Evolutionary conservation across 2,113 vertebrate species (phyloP), one percentile per base, ranked within the genome.

Genomic region (Muscicapa adusta): DNA sequence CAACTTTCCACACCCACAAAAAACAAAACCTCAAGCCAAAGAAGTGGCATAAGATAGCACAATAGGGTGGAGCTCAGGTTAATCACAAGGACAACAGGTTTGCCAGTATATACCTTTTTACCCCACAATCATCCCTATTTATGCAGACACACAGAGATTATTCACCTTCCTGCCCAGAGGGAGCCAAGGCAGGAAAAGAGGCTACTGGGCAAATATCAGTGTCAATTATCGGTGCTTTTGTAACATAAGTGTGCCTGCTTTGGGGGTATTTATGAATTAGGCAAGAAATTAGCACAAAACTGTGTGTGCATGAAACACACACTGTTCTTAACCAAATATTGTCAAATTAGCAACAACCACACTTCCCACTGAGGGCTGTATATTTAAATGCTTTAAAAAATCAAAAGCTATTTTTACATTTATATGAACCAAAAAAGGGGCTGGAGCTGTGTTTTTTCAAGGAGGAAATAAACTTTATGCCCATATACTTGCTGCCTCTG

Each of bases 271-370:
- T 89, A 83, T 60, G 85, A 94, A 91, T 93, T 76, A 88, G 67
- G 66, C 63, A 66, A 76, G 78, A 91, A 95, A 95, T 85, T 80
- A 96, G 51, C 63, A 92, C 15, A 45, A 89, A 84, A 63, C 29
- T 29, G 10, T 56, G 42, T 10, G 40, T 51, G 47, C 47, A 72
- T 13, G 71, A 42, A 90, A 90, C 62, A 19, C 58, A 58, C 92
- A 65, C 78, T 89, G 62, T 91, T 93, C 86, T 75, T 90, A 96
- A 66, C 85, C 85, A 96, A 97, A 97, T 74, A 91, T 60, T 86
- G 65, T 94, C 67, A 96, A 96, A 95, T 96, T 96, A 93, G 88
- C 60, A 96, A 74, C 79, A 90, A 94, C 95, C 96, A 92, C 96
- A 77, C 40, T 93, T 86, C 56, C 94, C 94, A 88, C 88, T 22